Conservation (phyloP, 1,140 invertebrate species). For the Lethocerus indicus region DNA sequence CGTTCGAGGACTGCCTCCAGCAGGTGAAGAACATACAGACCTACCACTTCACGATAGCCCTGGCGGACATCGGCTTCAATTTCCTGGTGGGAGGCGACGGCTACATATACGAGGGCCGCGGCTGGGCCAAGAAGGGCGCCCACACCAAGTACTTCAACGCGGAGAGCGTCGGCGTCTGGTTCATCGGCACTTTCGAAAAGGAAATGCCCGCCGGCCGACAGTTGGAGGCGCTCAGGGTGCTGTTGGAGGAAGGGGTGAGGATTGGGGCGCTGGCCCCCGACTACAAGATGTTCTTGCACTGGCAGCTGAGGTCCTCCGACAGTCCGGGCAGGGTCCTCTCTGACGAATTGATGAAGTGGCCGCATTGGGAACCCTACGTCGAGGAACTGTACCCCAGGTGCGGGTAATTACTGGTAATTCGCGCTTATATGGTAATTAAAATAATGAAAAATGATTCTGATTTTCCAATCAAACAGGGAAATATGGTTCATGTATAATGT, state of each 20-base stretch:
- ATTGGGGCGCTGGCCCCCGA: constrained; percentile 28
- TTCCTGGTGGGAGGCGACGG: constrained; percentile 50
- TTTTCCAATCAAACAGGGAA: too few relatives aligned
- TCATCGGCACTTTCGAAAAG: too few relatives aligned
- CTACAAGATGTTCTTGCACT: constrained; percentile 48
- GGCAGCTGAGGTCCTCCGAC: constrained; percentile 43
- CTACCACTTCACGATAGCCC: constrained; percentile 19
- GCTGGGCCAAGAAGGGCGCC: constrained; percentile 45
- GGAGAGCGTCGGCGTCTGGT: constrained; percentile 38
- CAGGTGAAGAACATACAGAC: background rate
- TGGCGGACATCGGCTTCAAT: constrained; percentile 53
- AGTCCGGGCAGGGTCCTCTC: constrained; percentile 36
- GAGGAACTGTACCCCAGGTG: too few relatives aligned
- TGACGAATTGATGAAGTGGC: background rate
- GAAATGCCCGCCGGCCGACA: background rate
- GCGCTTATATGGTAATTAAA: too few relatives aligned
- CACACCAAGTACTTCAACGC: constrained; percentile 47
- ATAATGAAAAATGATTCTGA: too few relatives aligned
- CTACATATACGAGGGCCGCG: constrained; percentile 48
- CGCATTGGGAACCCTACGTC: background rate
- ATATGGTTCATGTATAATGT: too few relatives aligned
- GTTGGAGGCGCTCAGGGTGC: background rate
- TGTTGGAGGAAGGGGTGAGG: constrained; percentile 26
- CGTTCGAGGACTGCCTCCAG: background rate
- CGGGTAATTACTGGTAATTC: too few relatives aligned